Evolutionary conservation across 1,140 invertebrate species (phyloP).

Genomic region (Bombus pascuorum): DNA sequence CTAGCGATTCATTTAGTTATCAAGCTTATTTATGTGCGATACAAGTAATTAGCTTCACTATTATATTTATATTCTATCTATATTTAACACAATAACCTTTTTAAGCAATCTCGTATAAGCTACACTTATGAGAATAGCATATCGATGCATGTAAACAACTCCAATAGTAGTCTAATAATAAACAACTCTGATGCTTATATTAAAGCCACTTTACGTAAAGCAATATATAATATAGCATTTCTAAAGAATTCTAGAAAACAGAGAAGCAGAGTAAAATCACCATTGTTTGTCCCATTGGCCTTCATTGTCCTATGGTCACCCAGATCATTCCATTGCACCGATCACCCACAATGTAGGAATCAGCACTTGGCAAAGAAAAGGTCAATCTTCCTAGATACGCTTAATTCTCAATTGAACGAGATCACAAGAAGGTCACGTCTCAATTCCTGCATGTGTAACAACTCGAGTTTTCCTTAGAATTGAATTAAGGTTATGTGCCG

Average conservation of each 20-base stretch:
- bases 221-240: too few relatives aligned
- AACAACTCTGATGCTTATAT: background rate
- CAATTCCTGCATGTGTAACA: background rate
- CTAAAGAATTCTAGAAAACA: too few relatives aligned
- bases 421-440: background rate
- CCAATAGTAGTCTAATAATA: background rate
- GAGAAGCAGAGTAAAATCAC: conserved; percentile 66
- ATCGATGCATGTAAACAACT: conserved; percentile 10
- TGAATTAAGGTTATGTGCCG: conserved; percentile 77
- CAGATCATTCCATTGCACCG: conserved; percentile 77
- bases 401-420: background rate
- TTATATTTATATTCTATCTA: background rate
- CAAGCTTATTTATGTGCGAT: background rate
- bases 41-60: too few relatives aligned
- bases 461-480: background rate
- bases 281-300: conserved; percentile 82
- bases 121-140: too few relatives aligned
- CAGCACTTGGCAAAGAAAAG: conserved; percentile 18
- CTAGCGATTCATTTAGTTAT: background rate
- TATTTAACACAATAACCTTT: background rate
- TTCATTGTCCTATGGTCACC: conserved; percentile 78
- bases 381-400: background rate
- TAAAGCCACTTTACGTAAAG: background rate
- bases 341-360: conserved; percentile 59
- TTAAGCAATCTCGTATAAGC: background rate